Evolutionary conservation across 2,888 invertebrate genomes (phyloP).

Genomic region (Luperina nickerlii): DNA sequence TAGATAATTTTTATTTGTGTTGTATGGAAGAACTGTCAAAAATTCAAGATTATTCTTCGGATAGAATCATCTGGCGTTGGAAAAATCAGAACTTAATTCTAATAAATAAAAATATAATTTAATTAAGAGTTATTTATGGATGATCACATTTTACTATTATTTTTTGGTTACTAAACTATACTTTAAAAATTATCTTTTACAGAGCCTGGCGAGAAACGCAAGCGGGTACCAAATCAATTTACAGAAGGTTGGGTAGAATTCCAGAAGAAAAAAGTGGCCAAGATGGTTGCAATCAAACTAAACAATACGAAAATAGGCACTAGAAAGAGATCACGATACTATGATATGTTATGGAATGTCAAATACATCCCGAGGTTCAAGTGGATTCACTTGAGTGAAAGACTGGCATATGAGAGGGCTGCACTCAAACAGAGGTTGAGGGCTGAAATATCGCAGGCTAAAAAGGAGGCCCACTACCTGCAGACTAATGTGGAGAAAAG

Average conservation of each 20-base stretch:
- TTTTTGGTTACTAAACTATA: not conserved
- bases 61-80: no score
- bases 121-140: no score
- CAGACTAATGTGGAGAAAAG: constrained; percentile 95
- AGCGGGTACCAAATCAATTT: constrained; percentile 92
- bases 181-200: constrained; percentile 57
- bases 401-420: constrained; percentile 97
- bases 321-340: constrained; percentile 96
- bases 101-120: no score
- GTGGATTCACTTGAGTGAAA: constrained; percentile 98
- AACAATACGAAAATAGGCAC: constrained; percentile 97
- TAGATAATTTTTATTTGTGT: no score
- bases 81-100: no score
- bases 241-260: constrained; percentile 99
- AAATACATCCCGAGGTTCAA: constrained; percentile 98
- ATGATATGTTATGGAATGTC: constrained; percentile 98
- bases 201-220: constrained; percentile 88
- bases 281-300: constrained; percentile 94
- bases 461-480: constrained; percentile 97
- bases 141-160: not conserved
- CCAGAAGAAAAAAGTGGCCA: constrained; percentile 96
- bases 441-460: constrained; percentile 97
- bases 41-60: no score
- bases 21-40: no score
- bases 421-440: constrained; percentile 96